Base-by-base conservation (phyloP, 2,113 vertebrate genomes). In the Cyanoliseus patagonus region DNA sequence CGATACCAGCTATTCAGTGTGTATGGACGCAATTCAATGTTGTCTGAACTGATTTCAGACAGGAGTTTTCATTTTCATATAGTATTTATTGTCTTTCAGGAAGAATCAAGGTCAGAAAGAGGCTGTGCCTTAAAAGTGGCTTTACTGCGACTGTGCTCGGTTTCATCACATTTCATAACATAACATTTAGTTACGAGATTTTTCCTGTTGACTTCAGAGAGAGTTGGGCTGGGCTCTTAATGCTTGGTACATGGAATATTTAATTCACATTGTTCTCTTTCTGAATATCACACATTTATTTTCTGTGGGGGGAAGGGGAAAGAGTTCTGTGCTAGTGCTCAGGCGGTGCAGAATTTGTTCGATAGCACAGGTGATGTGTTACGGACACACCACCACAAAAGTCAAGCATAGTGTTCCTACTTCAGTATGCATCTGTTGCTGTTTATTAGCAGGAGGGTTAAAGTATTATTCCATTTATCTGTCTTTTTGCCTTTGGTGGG, bases 121-220 rank as follows among this genome's bases (percentile, higher is more conserved):
- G 11, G 31, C 37, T 74, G 41, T 80, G 51, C 49, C 64, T 80
- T 77, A 13, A 22, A 72, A 93, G 28, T 53, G 7, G 2, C 70
- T 52, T 84, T 77, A 41, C 24, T 4, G 3, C 1, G 0, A 4
- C n/a, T 83, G 5, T 57, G n/a, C 22, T 19, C 13, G 25, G 2
- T 83, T 95, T 89, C 22, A 11, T 79, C 94, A 66, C 22, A 35
- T 61, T 59, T 17, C 57, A 59, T 59, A 59, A 15, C 33, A 59
- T 35, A 35, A 62, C 24, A n/a, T 55, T 59, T 17, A 55, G 35
- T 73, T 75, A 66, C 0, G 6, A 66, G 74, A 85, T 49, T 76
- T 90, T 85, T 89, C 30, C 57, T 84, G 10, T 52, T 95, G 83
- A 76, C 66, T 95, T 92, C 57, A 64, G 63, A 88, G 53, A 23